These are phyloP conservation scores for Drosophila virilis DNA, from an alignment of 1,140 invertebrate genomes.

Conservation along the genomic window DNA sequence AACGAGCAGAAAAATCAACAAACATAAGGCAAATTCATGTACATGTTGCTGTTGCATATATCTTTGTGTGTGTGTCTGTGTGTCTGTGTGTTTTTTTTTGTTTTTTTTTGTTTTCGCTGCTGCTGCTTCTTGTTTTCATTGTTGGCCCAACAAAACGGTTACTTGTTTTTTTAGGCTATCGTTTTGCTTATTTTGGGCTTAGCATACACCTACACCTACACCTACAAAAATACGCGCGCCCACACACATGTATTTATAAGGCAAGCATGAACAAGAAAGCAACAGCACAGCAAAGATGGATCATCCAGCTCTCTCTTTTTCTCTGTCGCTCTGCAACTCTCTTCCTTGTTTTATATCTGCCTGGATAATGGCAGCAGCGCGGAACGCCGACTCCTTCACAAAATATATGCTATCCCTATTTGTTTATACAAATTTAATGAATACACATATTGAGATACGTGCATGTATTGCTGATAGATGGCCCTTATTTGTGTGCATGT, in stretches of 20 bases:
- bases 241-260: conserved; percentile 28
- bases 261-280: conserved; percentile 48
- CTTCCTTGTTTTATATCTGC: conserved; percentile 6
- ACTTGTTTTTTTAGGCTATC: conserved; percentile 76
- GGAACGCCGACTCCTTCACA: conserved; percentile 50
- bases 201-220: conserved; percentile 51
- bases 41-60: conserved; percentile 52
- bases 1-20: conserved; percentile 77
- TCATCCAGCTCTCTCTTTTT: neutral
- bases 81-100: conserved; percentile 14
- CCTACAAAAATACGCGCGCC: conserved; percentile 6
- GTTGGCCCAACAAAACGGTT: conserved; percentile 75
- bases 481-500: neutral
- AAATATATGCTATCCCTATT: conserved; percentile 74
- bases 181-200: conserved; percentile 65
- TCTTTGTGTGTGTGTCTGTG: conserved; percentile 4
- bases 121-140: conserved; percentile 66
- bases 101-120: conserved; percentile 28
- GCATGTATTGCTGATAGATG: conserved; percentile 14
- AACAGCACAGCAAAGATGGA: conserved; percentile 65
- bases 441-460: conserved; percentile 58
- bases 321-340: neutral
- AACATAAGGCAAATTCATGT: conserved; percentile 63
- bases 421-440: conserved; percentile 84
- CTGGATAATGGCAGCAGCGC: conserved; percentile 28